phyloP scores from a whole-genome alignment of 2,797 vertebrate genomes.

The Petrocephalus sullivani region DNA sequence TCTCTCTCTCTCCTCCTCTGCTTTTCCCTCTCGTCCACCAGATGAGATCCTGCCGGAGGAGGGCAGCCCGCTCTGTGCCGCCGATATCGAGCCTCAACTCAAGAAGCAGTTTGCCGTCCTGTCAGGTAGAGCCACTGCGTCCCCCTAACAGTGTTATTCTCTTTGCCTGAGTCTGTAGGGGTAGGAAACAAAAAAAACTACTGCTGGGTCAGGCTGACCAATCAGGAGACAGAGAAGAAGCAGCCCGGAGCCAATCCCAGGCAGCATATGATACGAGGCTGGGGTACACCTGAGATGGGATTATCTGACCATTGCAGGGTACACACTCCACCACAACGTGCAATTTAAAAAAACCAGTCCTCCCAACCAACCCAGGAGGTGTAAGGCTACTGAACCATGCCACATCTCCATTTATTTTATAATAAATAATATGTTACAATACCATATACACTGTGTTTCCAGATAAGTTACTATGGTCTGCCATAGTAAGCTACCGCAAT shows the following conservation, averaged over 20 bases:
- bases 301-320: not conserved
- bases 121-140: conserved; percentile 60
- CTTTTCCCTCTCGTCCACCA: conserved; percentile 33
- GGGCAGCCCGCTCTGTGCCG: conserved; percentile 68
- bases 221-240: not conserved
- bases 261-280: not conserved
- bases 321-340: not conserved
- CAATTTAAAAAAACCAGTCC: not conserved
- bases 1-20: conserved; percentile 6
- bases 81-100: conserved; percentile 80
- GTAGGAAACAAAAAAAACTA: not conserved
- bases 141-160: not conserved
- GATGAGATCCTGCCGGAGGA: conserved; percentile 90
- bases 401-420: not conserved
- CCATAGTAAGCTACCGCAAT: not conserved
- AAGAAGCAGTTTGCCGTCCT: conserved; percentile 83
- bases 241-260: not conserved
- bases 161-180: not conserved
- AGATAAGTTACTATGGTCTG: too few species aligned
- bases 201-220: not conserved
- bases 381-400: not conserved
- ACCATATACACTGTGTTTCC: too few species aligned
- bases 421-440: not conserved
- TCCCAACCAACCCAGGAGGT: not conserved
- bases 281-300: not conserved